phyloP scores from a whole-genome alignment of 2,113 vertebrate species.

The Halichoerus grypus region DNA sequence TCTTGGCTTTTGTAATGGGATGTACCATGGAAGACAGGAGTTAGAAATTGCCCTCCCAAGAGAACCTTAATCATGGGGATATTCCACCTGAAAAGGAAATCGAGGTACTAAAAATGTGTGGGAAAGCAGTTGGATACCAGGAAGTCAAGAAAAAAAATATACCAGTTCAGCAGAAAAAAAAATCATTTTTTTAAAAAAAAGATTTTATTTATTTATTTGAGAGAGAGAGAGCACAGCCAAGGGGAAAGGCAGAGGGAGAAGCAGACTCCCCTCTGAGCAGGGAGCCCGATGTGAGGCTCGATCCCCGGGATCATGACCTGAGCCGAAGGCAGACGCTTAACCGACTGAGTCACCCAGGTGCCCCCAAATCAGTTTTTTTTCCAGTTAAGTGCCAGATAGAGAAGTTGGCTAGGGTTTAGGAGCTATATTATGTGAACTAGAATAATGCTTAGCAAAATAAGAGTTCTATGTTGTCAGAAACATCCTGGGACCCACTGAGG shows the following conservation, averaged over 20 bases:
- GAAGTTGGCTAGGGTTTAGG: neutral
- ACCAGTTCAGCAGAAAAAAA: neutral
- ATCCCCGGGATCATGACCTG: too few species aligned
- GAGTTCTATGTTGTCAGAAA: neutral
- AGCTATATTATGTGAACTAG: neutral
- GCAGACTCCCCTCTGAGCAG: too few species aligned
- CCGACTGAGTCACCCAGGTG: too few species aligned
- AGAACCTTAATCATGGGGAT: conserved; percentile 32
- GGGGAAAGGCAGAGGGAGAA: too few species aligned
- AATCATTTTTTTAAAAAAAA: neutral
- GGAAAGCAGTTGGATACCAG: neutral
- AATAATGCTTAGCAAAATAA: neutral
- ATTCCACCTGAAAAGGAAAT: neutral
- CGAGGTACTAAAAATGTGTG: neutral
- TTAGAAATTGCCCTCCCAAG: neutral
- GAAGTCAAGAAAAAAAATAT: neutral
- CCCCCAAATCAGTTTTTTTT: too few species aligned
- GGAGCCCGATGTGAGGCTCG: too few species aligned
- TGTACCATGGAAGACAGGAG: neutral
- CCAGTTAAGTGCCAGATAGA: neutral
- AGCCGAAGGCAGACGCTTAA: too few species aligned
- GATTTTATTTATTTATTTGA: too few species aligned
- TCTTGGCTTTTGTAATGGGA: neutral
- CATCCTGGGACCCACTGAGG: too few species aligned
- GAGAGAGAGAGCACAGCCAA: too few species aligned